Evolutionary conservation across 2,113 vertebrate genomes (phyloP).

Genomic region (Oncorhynchus nerka): DNA sequence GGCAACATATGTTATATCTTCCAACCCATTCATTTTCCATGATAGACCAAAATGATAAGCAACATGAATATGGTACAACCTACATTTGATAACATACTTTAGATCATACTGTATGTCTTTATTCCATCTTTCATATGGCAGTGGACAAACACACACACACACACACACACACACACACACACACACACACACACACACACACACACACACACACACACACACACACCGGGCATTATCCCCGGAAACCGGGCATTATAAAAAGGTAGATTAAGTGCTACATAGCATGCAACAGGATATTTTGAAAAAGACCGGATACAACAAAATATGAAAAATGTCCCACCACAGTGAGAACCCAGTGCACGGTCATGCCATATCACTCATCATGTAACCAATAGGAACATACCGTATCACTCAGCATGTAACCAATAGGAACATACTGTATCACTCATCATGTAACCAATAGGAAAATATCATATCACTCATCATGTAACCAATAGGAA

Average conservation of each 20-base stretch:
- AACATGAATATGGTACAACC: neutral
- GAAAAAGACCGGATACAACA: neutral
- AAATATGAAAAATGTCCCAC: slow-evolving; percentile 3
- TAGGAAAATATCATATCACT: too few species aligned
- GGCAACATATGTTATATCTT: neutral
- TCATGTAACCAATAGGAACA: too few species aligned
- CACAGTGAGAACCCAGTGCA: neutral
- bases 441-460: too few species aligned
- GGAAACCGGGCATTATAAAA: neutral
- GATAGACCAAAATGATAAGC: neutral
- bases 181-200: too few species aligned
- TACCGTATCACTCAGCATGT: too few species aligned
- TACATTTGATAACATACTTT: neutral
- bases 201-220: too few species aligned
- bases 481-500: too few species aligned
- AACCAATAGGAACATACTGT: too few species aligned
- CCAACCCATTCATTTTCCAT: neutral
- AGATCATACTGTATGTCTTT: neutral
- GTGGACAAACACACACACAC: too few species aligned
- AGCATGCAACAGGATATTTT: slow-evolving; percentile 1
- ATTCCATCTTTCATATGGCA: neutral
- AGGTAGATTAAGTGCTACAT: slow-evolving; percentile 11
- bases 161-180: too few species aligned
- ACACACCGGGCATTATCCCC: too few species aligned
- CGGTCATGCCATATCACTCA: too few species aligned